A percentile compares a stretch with the other conserved stretches of the same genome.
Evolutionary conservation across 2,113 vertebrate genomes (phyloP).

Genomic region (Pardalotus punctatus): DNA sequence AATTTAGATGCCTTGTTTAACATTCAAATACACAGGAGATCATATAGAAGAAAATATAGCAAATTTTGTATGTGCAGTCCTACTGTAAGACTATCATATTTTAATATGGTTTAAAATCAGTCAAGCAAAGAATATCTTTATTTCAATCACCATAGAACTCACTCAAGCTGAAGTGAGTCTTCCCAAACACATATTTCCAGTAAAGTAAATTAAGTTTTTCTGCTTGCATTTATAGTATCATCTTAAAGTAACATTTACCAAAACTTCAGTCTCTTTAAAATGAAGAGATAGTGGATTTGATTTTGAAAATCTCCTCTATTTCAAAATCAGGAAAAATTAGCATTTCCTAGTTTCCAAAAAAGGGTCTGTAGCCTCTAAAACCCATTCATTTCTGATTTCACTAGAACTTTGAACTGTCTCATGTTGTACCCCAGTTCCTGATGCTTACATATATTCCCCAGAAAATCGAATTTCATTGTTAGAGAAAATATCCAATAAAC

Average conservation of each 20-base stretch:
- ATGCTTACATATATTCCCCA: background rate
- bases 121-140: background rate
- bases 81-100: background rate
- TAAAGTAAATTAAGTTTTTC: background rate
- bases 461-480: background rate
- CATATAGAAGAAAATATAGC: background rate
- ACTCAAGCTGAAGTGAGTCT: background rate
- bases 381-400: background rate
- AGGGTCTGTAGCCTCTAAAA: background rate
- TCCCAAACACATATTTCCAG: accelerated
- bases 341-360: background rate
- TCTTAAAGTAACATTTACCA: background rate
- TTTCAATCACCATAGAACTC: background rate
- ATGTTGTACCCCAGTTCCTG: background rate
- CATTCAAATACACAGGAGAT: background rate
- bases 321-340: background rate
- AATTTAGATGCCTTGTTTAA: background rate
- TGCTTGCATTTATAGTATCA: background rate
- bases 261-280: background rate
- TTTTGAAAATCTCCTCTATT: background rate
- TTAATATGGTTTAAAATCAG: background rate
- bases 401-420: background rate
- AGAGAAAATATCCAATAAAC: background rate
- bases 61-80: background rate
- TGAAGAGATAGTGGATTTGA: background rate